Evolutionary conservation across 2,797 vertebrate species (phyloP).

Genomic region (Zonotrichia albicollis): DNA sequence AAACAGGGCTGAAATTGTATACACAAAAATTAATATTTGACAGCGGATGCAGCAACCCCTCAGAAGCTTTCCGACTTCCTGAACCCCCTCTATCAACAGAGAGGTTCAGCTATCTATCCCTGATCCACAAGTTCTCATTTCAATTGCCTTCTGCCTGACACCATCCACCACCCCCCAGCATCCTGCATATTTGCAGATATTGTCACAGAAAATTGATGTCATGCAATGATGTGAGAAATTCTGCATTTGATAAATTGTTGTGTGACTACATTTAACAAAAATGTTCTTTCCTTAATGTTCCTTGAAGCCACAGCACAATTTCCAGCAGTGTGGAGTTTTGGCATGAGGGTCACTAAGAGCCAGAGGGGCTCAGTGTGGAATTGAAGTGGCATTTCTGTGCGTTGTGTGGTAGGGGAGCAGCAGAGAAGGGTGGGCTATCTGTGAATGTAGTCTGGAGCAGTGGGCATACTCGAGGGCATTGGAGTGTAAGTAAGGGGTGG

Average conservation of each 20-base stretch:
- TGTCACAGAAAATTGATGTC: background rate
- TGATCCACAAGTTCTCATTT: background rate
- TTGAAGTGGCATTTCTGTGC: background rate
- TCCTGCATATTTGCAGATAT: background rate
- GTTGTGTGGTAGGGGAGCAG: background rate
- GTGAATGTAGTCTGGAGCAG: background rate
- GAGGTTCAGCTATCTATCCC: background rate
- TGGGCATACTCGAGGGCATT: background rate
- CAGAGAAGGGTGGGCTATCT: background rate
- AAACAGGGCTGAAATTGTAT: background rate
- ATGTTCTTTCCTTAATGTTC: background rate
- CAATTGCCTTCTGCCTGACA: background rate
- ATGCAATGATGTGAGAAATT: background rate
- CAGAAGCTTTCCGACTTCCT: background rate
- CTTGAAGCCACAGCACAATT: background rate
- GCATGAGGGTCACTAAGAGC: background rate
- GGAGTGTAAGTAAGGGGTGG: background rate
- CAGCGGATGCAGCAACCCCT: background rate
- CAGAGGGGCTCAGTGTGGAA: background rate
- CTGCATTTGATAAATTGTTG: background rate
- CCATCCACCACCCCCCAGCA: background rate
- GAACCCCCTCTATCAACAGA: background rate
- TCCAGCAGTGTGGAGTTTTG: background rate
- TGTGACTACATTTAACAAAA: background rate
- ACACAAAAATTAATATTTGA: background rate